Conservation (phyloP, 1,140 invertebrate genomes). For the Metopolophium dirhodum region DNA sequence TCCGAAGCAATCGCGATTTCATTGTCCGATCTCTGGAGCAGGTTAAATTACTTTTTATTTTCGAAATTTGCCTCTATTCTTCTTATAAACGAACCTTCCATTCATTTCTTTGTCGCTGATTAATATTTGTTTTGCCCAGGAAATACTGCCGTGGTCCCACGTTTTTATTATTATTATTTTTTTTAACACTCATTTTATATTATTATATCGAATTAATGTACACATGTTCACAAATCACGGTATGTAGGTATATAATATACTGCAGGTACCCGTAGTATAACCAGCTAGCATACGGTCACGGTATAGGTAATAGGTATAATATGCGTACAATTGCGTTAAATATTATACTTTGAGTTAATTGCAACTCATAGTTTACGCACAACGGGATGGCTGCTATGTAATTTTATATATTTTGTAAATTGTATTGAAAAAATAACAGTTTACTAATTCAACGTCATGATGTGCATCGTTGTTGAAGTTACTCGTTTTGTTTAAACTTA, state of each 20-base stretch:
- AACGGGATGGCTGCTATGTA: not conserved
- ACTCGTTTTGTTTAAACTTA: not conserved
- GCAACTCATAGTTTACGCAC: not conserved
- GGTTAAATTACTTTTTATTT: slow-evolving; percentile 55
- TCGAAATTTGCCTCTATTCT: slow-evolving; percentile 48
- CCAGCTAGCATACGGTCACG: not conserved
- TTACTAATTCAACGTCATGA: not conserved
- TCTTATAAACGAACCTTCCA: slow-evolving; percentile 44
- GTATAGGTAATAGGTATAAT: not conserved
- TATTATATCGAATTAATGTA: slow-evolving; percentile 10
- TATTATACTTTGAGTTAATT: not conserved
- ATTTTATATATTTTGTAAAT: not conserved
- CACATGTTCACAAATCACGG: not conserved
- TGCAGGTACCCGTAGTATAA: not conserved
- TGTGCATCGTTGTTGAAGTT: not conserved
- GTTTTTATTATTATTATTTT: slow-evolving; percentile 25
- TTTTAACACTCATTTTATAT: not conserved
- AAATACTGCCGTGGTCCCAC: slow-evolving; percentile 26
- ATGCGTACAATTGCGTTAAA: not conserved
- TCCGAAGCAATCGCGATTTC: slow-evolving; percentile 55
- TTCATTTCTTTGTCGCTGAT: slow-evolving; percentile 46
- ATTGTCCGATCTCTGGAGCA: slow-evolving; percentile 45
- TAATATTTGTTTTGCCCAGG: slow-evolving; percentile 54
- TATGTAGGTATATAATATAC: not conserved
- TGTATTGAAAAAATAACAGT: not conserved